Percentiles rank a stretch among this genome's conserved stretches.
phyloP scores from a whole-genome alignment of 2,888 invertebrate species.

The Lasioglossum figueresi region DNA sequence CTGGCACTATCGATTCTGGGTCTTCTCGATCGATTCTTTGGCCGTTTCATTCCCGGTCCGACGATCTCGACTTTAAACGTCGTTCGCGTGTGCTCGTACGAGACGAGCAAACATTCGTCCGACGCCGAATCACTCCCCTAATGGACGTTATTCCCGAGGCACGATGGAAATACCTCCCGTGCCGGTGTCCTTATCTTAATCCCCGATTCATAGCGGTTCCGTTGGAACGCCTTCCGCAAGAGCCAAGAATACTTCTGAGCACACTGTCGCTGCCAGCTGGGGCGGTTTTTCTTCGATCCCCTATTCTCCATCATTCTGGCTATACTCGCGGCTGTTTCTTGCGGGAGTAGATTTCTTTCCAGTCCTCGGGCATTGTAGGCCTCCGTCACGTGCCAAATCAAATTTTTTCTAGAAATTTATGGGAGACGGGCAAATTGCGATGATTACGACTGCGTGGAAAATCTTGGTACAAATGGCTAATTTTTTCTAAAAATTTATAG shows the following conservation, averaged over 20 bases:
- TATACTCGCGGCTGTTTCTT: neutral
- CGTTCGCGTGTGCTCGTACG: neutral
- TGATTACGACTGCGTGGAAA: too few relatives aligned
- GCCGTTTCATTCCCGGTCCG: neutral
- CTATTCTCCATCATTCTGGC: neutral
- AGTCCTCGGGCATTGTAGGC: neutral
- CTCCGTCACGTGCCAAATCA: too few relatives aligned
- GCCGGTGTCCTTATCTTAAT: neutral
- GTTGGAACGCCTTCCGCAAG: neutral
- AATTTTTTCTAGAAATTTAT: too few relatives aligned
- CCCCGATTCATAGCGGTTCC: neutral
- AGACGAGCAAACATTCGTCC: constrained; percentile 6
- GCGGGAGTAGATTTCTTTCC: neutral
- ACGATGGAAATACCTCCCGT: neutral
- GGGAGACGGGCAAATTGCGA: too few relatives aligned
- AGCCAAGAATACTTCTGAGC: neutral
- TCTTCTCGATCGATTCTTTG: neutral
- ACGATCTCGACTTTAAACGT: neutral
- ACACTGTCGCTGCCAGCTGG: neutral
- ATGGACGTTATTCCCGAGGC: neutral
- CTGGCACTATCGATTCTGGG: neutral
- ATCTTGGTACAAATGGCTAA: too few relatives aligned
- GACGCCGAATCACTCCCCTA: constrained; percentile 7
- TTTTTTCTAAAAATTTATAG: too few relatives aligned
- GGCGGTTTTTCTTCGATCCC: neutral